A percentile compares a stretch with the other conserved stretches of the same genome.
Evolutionary conservation across 2,113 vertebrate genomes (phyloP).

Genomic region (Rhodinocichla rosea): DNA sequence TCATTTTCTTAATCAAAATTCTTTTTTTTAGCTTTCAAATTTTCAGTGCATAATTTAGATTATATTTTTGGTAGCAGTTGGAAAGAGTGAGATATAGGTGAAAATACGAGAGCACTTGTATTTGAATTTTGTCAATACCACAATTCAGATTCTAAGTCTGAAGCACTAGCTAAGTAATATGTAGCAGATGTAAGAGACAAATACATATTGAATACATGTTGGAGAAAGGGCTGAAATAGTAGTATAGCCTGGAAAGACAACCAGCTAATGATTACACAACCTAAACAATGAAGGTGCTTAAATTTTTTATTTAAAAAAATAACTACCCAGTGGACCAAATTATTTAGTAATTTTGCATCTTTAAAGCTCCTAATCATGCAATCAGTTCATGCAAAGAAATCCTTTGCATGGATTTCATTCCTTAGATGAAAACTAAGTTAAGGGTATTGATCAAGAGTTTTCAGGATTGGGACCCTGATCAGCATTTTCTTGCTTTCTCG

Average conservation of each 20-base stretch:
- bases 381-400: background rate
- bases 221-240: background rate
- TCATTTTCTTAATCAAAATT: background rate
- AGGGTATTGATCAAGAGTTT: background rate
- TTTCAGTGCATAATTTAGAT: background rate
- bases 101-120: background rate
- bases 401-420: too few species aligned
- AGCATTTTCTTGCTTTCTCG: background rate
- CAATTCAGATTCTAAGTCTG: background rate
- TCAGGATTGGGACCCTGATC: background rate
- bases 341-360: background rate
- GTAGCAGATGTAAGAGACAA: background rate
- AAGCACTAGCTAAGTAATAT: background rate
- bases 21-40: background rate
- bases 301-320: background rate
- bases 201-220: background rate
- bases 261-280: background rate
- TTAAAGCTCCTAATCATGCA: background rate
- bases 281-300: background rate
- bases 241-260: background rate
- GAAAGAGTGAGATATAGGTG: background rate
- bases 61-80: background rate
- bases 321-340: background rate
- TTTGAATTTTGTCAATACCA: background rate
- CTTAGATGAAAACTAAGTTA: too few species aligned